Evolutionary conservation across 2,113 vertebrate species (phyloP), one percentile per base, ranked within the genome.

Genomic region (Xerus inauris): DNA sequence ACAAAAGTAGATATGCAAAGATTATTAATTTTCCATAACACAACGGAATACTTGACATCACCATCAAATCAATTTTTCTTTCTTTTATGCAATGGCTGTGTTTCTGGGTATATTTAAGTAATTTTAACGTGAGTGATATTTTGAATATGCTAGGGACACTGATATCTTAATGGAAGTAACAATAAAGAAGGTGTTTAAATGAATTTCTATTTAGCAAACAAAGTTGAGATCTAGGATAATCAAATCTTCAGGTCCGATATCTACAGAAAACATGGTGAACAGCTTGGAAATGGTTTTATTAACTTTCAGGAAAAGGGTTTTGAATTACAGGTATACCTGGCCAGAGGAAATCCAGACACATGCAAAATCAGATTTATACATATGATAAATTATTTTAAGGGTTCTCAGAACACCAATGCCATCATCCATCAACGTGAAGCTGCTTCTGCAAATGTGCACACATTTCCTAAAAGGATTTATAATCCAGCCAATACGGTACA

Each of bases 401-500:
- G 83, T 88, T 93, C 89, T 92, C 72, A 72, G 80, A 87, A 95
- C 91, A 97, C 89, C 97, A 97, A 72, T 65, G 67, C 93, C 54
- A 30, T 24, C 96, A 97, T 98, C 76, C 96, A 77, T 96, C 95
- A 97, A 45, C 13, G 1, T 24, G 97, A 97, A 97, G 86, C 13
- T 98, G 97, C 89, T 30, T 71, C 95, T 92, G n/a, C 98, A 97
- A 96, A 94, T 97, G 92, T 93, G 98, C 96, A 69, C 84, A 89
- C 73, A 12, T 98, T 98, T 98, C 97, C 97, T 98, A 97, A 98
- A 98, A 98, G 97, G 98, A 98, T 98, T 98, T 98, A 98, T 98
- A 99, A 98, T 99, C 98, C 94, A 98, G 98, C 98, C 98, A 99
- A 99, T 99, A 98, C 98, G 98, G 98, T 98, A 98, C 97, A 93